Evolutionary conservation across 35 echinoderm and acorn worm genomes (phyloP).

Genomic region (Holothuria glaberrima): DNA sequence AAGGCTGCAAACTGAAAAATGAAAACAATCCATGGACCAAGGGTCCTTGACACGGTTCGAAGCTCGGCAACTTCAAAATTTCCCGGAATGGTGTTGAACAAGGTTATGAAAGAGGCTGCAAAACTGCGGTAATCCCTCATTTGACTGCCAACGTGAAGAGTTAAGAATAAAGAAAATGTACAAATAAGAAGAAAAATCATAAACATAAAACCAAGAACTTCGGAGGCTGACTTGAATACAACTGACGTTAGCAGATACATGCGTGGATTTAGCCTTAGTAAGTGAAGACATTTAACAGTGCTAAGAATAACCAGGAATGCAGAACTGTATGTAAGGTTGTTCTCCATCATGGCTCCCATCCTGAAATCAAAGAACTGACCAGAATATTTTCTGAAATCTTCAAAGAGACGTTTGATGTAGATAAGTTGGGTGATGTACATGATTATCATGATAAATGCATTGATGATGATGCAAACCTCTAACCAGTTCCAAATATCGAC

Average conservation of each 20-base stretch:
- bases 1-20: conserved; percentile 51
- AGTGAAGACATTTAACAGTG: conserved; percentile 81
- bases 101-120: conserved; percentile 47
- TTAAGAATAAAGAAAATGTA: conserved; percentile 61
- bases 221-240: conserved; percentile 28
- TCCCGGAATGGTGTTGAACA: conserved; percentile 70
- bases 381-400: conserved; percentile 16
- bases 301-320: conserved; percentile 77
- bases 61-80: conserved; percentile 67
- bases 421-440: conserved; percentile 70
- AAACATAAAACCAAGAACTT: conserved; percentile 63
- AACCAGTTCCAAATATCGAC: conserved; percentile 80
- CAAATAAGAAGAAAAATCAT: conserved; percentile 58
- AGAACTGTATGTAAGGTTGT: conserved; percentile 64
- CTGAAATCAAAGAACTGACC: conserved; percentile 72
- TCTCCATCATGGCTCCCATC: conserved; percentile 66
- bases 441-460: conserved; percentile 34
- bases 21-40: conserved; percentile 63
- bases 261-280: conserved; percentile 84
- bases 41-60: neutral
- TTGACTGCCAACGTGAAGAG: conserved; percentile 65
- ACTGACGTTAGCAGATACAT: conserved; percentile 88
- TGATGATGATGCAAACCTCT: conserved; percentile 70
- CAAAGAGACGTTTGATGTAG: conserved; percentile 60
- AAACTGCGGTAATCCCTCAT: conserved; percentile 52